Base-by-base conservation (phyloP, 2,113 vertebrate species). In the Lepisosteus oculatus region DNA sequence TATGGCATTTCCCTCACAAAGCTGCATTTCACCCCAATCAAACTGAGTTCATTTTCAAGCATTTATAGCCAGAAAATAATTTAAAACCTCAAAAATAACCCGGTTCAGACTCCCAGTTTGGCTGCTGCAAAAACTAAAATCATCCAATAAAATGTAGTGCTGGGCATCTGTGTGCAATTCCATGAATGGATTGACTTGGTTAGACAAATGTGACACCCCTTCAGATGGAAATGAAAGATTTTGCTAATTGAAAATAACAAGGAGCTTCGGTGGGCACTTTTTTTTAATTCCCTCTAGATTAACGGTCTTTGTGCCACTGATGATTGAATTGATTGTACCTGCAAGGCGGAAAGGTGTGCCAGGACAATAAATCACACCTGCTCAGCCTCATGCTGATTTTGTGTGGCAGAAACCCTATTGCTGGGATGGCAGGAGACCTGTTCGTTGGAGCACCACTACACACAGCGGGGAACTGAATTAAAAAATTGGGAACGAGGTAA, bases 171-270 rank as follows among this genome's bases (percentile, higher is more conserved):
- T 13, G 64, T 15, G 64, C 45, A 45, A 47, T 66, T 45, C 11
- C 45, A 43, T 15, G 14, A 44, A 66, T 66, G 64, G 13, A n/a
- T 42, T 13, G 43, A 13, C 15, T 43, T 45, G 45, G 64, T 8
- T 47, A 44, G 14, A 13, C 64, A 43, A 66, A 45, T 43, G 6
- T 47, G 64, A 44, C 64, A 44, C 64, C 45, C 29, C 14, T 42
- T 47, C 12, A 15, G 3, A 66, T 17, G 17, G 41, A 43, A 72
- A 59, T 43, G 65, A 68, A 61, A 11, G 66, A 62, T 61, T 68
- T 62, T 11, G 2, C 67, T 68, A 59, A 15, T 62, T 41, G 55
- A 61, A 61, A 68, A 47, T 11, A 73, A 51, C 65, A 68, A 43
- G 7, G 3, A 66, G 5, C 42, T 13, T n/a, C 3, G 12, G 11